These are phyloP conservation scores for Notolepis coatsorum DNA, from an alignment of 2,797 vertebrate species.

Conservation along the genomic window DNA sequence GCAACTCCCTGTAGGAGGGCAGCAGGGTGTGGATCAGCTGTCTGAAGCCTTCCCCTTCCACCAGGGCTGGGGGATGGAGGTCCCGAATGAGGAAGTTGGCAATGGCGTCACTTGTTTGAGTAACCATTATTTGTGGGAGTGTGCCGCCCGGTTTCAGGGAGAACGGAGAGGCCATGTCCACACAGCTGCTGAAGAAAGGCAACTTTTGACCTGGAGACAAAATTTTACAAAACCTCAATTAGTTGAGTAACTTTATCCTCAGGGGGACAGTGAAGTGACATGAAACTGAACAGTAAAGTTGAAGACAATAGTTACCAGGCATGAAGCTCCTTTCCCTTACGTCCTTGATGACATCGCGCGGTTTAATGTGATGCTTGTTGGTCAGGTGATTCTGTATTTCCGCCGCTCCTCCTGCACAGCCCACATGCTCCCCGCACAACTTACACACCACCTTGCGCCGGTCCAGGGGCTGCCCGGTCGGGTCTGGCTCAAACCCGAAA, in stretches of 20 bases:
- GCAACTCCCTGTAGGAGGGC: conserved; percentile 72
- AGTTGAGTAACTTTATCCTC: neutral
- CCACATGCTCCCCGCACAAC: conserved; percentile 74
- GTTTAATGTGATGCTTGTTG: conserved; percentile 75
- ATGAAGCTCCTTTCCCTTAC: conserved; percentile 36
- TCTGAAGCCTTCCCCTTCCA: conserved; percentile 76
- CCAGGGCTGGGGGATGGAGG: conserved; percentile 65
- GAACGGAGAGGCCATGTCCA: neutral
- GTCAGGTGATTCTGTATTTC: conserved; percentile 78
- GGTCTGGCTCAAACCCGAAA: conserved; percentile 79
- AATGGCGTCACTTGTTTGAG: conserved; percentile 64
- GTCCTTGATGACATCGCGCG: conserved; percentile 58
- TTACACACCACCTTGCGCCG: conserved; percentile 78
- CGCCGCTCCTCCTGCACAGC: conserved; percentile 69
- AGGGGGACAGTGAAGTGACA: neutral
- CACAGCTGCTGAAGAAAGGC: neutral
- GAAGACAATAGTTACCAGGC: conserved; percentile 38
- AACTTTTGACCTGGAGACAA: conserved; percentile 33
- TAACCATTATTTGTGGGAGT: conserved; percentile 20
- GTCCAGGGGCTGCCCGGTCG: conserved; percentile 75
- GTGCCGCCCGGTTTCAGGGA: neutral
- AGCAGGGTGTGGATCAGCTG: conserved; percentile 72
- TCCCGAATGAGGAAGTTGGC: conserved; percentile 73
- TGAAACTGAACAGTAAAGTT: neutral
- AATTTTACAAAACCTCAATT: neutral